These are phyloP conservation scores for Picathartes gymnocephalus DNA, from an alignment of 2,113 vertebrate genomes.

Conservation along the genomic window DNA sequence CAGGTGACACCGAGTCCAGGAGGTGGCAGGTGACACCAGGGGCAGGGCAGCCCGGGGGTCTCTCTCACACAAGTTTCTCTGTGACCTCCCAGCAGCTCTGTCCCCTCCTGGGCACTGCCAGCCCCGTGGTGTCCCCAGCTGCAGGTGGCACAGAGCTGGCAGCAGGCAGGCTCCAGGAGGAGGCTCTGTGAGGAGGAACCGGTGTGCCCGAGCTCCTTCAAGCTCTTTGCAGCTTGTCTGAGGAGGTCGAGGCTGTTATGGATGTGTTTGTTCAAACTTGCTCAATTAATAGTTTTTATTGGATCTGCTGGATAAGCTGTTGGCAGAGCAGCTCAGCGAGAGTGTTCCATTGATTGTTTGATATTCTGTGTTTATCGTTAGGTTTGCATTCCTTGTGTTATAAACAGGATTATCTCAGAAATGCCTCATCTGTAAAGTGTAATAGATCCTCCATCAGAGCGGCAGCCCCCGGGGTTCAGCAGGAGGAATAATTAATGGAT, in stretches of 20 bases:
- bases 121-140: background rate
- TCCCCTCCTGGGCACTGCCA: background rate
- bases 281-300: conserved; percentile 65
- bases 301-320: conserved; percentile 58
- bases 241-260: conserved; percentile 50
- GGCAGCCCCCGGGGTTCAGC: background rate
- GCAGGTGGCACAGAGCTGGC: background rate
- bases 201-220: conserved; percentile 32
- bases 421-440: conserved; percentile 4
- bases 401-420: conserved; percentile 24
- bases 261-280: conserved; percentile 61
- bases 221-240: conserved; percentile 55
- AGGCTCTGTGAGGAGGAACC: background rate
- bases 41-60: background rate
- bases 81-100: background rate
- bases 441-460: conserved; percentile 9
- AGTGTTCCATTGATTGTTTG: conserved; percentile 52
- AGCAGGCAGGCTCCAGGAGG: conserved; percentile 9
- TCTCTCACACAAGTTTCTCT: accelerated
- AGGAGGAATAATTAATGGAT: background rate
- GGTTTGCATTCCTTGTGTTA: conserved; percentile 1
- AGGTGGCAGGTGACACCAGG: background rate
- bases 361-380: conserved; percentile 31
- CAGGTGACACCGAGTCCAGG: background rate
- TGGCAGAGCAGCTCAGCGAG: conserved; percentile 39